phyloP scores from a whole-genome alignment of 1,140 invertebrate species.

The Drosophila pectinifera region DNA sequence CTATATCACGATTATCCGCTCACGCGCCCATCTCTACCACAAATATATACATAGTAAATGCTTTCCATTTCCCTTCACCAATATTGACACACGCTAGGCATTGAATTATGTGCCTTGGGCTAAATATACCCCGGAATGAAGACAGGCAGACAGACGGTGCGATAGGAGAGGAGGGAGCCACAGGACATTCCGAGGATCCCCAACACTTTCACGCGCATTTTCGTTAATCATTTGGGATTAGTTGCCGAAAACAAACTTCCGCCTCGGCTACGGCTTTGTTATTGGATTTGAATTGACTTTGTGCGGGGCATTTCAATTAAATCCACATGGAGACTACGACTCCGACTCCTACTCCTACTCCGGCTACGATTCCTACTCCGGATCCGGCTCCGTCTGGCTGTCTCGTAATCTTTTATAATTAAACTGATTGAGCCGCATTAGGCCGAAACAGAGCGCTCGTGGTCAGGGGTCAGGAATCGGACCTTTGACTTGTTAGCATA shows the following conservation, averaged over 20 bases:
- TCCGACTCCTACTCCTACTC: no score
- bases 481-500: constrained; percentile 79
- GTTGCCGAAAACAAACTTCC: constrained; percentile 75
- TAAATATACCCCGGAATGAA: constrained; percentile 33
- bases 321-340: constrained; percentile 12
- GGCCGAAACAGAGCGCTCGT: background rate
- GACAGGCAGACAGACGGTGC: constrained; percentile 2
- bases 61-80: constrained; percentile 43
- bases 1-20: constrained; percentile 32
- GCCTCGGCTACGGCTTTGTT: constrained; percentile 57
- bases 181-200: constrained; percentile 27
- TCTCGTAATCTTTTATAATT: constrained; percentile 81
- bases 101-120: constrained; percentile 70
- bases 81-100: constrained; percentile 60
- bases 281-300: constrained; percentile 77
- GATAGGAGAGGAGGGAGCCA: background rate
- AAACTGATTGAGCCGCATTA: constrained; percentile 69
- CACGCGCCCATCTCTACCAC: constrained; percentile 38
- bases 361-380: background rate
- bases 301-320: constrained; percentile 76
- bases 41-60: constrained; percentile 36
- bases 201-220: constrained; percentile 81
- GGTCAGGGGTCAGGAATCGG: constrained; percentile 17
- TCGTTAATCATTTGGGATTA: constrained; percentile 81
- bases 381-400: constrained; percentile 15